These are phyloP conservation scores for Tadarida brasiliensis DNA, from an alignment of 2,797 vertebrate genomes.

Conservation along the genomic window DNA sequence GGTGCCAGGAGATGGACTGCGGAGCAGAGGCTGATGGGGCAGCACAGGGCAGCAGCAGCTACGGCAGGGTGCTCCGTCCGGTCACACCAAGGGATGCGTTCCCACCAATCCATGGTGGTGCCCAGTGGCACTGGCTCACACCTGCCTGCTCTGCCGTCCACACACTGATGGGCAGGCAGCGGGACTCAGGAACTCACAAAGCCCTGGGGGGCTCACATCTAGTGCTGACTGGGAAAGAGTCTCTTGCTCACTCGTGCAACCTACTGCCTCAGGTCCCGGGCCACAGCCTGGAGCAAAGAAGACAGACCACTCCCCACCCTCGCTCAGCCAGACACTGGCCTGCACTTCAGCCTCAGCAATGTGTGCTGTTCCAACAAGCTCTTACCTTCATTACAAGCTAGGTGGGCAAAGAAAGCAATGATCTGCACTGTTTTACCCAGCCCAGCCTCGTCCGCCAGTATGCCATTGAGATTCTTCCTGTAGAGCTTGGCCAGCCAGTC, in stretches of 20 bases:
- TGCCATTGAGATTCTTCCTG: conserved; percentile 93
- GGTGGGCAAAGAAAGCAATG: conserved; percentile 93
- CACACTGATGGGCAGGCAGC: not conserved
- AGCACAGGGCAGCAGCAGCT: accelerated
- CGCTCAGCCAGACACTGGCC: not conserved
- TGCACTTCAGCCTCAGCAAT: accelerated
- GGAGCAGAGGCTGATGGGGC: not conserved
- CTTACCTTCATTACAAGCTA: conserved; percentile 93
- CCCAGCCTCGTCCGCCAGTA: conserved; percentile 94
- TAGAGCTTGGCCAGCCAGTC: conserved; percentile 94
- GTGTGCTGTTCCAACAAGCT: accelerated
- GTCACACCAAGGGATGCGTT: accelerated
- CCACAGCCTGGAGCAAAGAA: not conserved
- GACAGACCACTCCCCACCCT: too few relatives aligned
- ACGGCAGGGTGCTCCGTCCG: not conserved
- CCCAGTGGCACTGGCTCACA: not conserved
- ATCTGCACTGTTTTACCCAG: conserved; percentile 96
- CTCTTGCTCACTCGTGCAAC: not conserved
- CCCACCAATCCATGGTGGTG: not conserved
- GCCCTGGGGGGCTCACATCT: accelerated
- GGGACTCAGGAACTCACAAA: too few relatives aligned
- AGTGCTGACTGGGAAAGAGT: accelerated
- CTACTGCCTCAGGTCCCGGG: not conserved
- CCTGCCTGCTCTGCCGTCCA: not conserved
- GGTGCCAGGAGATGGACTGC: too few relatives aligned